Percentiles rank a stretch among this genome's conserved stretches.
These are phyloP conservation scores for Chelonus formosanus DNA, from an alignment of 2,888 invertebrate species.

Conservation along the genomic window DNA sequence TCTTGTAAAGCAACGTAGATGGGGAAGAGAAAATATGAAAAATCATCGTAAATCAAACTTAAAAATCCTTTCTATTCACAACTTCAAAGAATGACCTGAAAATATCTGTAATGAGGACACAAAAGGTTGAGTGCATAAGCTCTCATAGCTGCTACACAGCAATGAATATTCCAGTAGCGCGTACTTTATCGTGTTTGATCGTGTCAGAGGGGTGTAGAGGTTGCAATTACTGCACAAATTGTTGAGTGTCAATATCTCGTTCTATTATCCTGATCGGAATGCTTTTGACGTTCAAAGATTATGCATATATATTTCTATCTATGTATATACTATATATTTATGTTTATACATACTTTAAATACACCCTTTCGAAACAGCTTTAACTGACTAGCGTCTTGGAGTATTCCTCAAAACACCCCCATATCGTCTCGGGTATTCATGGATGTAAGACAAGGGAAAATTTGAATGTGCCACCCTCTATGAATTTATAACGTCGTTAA, in stretches of 20 bases:
- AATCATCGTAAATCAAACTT: too few relatives aligned
- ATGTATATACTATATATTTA: conserved; percentile 3
- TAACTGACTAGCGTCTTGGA: conserved; percentile 37
- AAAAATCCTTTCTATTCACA: neutral
- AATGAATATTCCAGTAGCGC: conserved; percentile 7
- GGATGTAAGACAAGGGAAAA: conserved; percentile 30
- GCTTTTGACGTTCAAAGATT: conserved; percentile 50
- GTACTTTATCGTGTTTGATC: neutral
- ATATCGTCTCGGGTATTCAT: conserved; percentile 42
- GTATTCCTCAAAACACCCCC: conserved; percentile 37
- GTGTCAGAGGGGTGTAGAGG: neutral
- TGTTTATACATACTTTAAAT: conserved; percentile 1
- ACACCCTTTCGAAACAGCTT: conserved; percentile 17
- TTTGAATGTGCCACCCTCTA: conserved; percentile 31
- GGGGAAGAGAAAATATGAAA: too few relatives aligned
- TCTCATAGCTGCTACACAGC: neutral
- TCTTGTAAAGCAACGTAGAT: too few relatives aligned
- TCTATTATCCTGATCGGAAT: conserved; percentile 58
- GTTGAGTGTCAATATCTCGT: conserved; percentile 63
- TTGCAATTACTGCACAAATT: conserved; percentile 38
- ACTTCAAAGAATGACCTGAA: neutral
- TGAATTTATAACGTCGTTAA: conserved; percentile 38
- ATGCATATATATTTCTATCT: neutral
- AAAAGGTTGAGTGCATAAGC: neutral
- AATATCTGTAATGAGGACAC: conserved; percentile 3